phyloP scores from a whole-genome alignment of 2,888 invertebrate genomes.

The Nymphalis polychloros region DNA sequence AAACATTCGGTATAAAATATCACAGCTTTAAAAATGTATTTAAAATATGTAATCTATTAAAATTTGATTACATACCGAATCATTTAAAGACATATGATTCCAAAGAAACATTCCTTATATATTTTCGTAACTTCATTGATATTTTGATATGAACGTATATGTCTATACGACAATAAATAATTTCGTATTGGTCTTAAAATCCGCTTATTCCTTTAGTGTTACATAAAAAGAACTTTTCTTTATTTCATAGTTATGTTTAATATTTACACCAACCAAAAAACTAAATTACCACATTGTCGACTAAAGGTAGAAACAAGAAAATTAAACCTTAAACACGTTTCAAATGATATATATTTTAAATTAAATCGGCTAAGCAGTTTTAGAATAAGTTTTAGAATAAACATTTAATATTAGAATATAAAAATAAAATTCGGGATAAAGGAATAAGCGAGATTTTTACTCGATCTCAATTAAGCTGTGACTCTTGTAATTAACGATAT shows the following conservation, averaged over 20 bases:
- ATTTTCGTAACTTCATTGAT: slow-evolving; percentile 36
- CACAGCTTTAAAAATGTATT: slow-evolving; percentile 20
- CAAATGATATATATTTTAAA: too few relatives aligned
- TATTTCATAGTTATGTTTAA: not conserved
- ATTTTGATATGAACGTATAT: slow-evolving; percentile 38
- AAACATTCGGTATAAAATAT: slow-evolving; percentile 5
- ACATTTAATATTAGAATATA: too few relatives aligned
- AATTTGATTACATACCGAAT: slow-evolving; percentile 14
- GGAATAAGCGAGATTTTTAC: slow-evolving; percentile 39
- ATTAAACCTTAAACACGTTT: too few relatives aligned
- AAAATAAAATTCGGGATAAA: not conserved
- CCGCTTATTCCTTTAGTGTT: slow-evolving; percentile 32
- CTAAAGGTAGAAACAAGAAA: too few relatives aligned
- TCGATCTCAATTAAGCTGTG: slow-evolving; percentile 52
- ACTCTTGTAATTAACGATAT: slow-evolving; percentile 50
- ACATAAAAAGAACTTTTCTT: not conserved
- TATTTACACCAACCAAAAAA: slow-evolving; percentile 3
- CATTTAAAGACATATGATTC: slow-evolving; percentile 28
- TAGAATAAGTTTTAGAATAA: too few relatives aligned
- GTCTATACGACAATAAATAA: slow-evolving; percentile 39
- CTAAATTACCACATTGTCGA: not conserved
- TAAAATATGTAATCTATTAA: slow-evolving; percentile 4
- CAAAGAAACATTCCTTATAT: slow-evolving; percentile 28
- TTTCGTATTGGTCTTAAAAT: slow-evolving; percentile 27
- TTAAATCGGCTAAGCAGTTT: too few relatives aligned